Evolutionary conservation across 53 echinoderm and acorn worm genomes (phyloP).

Genomic region (Antedon mediterranea): DNA sequence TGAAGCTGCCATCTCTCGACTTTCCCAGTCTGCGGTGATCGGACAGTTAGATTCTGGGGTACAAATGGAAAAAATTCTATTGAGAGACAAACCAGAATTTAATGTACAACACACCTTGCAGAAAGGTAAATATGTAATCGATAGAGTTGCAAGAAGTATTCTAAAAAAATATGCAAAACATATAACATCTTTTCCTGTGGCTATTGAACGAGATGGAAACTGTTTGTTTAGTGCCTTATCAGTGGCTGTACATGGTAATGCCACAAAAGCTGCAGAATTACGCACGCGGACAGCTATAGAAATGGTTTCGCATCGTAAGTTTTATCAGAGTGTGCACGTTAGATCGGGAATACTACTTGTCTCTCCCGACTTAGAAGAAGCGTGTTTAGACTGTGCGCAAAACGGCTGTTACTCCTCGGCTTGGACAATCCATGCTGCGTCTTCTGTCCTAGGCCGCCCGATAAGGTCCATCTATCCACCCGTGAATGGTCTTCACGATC

Average conservation of each 20-base stretch:
- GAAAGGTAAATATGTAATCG: too few relatives aligned
- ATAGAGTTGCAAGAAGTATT: too few relatives aligned
- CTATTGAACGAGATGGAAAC: constrained; percentile 12
- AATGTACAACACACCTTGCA: too few relatives aligned
- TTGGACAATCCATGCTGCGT: constrained; percentile 35
- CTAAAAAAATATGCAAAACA: not conserved
- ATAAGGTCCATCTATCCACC: constrained; percentile 24
- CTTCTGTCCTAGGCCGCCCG: constrained; percentile 11
- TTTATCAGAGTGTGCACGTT: constrained; percentile 1
- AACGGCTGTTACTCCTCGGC: constrained; percentile 25
- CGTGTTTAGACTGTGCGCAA: constrained; percentile 4
- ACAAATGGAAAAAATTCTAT: too few relatives aligned
- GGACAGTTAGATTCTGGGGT: too few relatives aligned
- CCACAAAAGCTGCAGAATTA: constrained; percentile 13
- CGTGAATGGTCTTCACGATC: constrained; percentile 10
- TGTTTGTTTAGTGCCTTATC: constrained; percentile 32
- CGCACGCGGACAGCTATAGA: constrained; percentile 17
- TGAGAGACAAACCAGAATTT: too few relatives aligned
- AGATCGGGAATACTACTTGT: not conserved
- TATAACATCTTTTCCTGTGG: not conserved
- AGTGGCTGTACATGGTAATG: constrained; percentile 13
- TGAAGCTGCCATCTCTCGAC: too few relatives aligned
- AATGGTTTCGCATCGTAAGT: not conserved
- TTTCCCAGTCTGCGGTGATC: too few relatives aligned
- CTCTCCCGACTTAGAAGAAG: constrained; percentile 11